Evolutionary conservation across 2,113 vertebrate species (phyloP), one percentile per base, ranked within the genome.

Genomic region (Penelope pileata): DNA sequence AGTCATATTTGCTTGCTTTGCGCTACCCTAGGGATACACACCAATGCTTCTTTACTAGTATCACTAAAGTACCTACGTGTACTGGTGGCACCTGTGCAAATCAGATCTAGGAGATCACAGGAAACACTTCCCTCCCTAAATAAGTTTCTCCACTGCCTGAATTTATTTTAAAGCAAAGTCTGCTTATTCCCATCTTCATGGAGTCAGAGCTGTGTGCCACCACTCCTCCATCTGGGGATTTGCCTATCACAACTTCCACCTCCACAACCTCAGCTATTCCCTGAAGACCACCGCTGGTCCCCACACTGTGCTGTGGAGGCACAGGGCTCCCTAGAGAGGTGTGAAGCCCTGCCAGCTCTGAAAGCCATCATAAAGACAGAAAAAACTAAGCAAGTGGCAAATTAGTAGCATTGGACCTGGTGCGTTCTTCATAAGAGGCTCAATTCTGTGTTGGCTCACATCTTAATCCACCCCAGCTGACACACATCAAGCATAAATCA

Each of bases 401-500:
- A 90, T 63, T 26, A 17, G 8, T 38, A 51, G n/a, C 62, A n/a
- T n/a, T 12, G 22, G 48, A 38, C 14, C 12, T 38, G 12, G 10
- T 34, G n/a, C 0, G 0, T 67, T 90, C 78, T 94, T 86, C 74
- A 66, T 40, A 78, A 83, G 38, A 81, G 9, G n/a, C 36, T 94
- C 32, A 68, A 64, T 48, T 45, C 56, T 67, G 7, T 77, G 30
- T 18, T 90, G 76, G 36, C 76, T 91, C 53, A 58, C 60, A 68
- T 79, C 56, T 88, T 81, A 94, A 93, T 85, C 72, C 58, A 74
- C 60, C 43, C 47, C 56, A 75, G 69, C 64, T 91, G 83, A 94
- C 56, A 64, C 38, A 27, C 73, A 85, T 82, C 56, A 83, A 48
- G 72, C 18, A 59, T n/a, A 90, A 94, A 91, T 59, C 90, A 94